Percentiles rank a stretch among this genome's conserved stretches.
Evolutionary conservation across 1,140 invertebrate genomes (phyloP).

Genomic region (Orussus abietinus): DNA sequence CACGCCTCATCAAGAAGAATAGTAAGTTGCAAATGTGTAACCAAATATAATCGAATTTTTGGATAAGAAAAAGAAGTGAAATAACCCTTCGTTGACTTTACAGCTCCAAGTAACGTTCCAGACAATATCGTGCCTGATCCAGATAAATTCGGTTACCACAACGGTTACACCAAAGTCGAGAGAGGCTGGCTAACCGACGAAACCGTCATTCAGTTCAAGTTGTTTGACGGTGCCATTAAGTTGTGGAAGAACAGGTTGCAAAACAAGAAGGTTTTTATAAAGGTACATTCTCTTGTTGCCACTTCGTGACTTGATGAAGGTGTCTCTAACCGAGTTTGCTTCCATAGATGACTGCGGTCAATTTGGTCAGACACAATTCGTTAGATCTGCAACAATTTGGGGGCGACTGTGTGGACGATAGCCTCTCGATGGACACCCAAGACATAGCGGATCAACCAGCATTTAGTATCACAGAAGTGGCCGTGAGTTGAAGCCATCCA

Average conservation of each 20-base stretch:
- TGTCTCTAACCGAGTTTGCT: conserved; percentile 21
- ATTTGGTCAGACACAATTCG: conserved; percentile 59
- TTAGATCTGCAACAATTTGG: conserved; percentile 47
- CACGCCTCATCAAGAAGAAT: conserved; percentile 58
- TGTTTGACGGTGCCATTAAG: conserved; percentile 78
- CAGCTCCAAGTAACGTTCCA: conserved; percentile 40
- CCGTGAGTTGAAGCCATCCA: conserved; percentile 39
- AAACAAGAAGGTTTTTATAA: conserved; percentile 66
- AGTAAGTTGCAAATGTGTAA: too few relatives aligned
- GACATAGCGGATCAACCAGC: conserved; percentile 53
- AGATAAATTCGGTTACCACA: conserved; percentile 65
- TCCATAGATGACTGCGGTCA: conserved; percentile 71
- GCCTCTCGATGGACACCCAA: conserved; percentile 57
- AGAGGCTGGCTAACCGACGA: conserved; percentile 86
- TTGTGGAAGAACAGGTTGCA: conserved; percentile 77
- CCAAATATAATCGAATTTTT: too few relatives aligned
- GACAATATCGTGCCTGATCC: conserved; percentile 38
- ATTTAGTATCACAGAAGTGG: conserved; percentile 55
- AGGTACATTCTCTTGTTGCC: conserved; percentile 42
- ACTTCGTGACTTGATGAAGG: conserved; percentile 1
- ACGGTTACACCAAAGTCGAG: conserved; percentile 63
- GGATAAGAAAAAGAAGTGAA: too few relatives aligned
- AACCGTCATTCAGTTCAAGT: conserved; percentile 81
- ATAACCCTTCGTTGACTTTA: too few relatives aligned
- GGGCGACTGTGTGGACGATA: conserved; percentile 52